These are phyloP conservation scores for Thelaira solivaga DNA, from an alignment of 2,888 invertebrate genomes.

Conservation along the genomic window DNA sequence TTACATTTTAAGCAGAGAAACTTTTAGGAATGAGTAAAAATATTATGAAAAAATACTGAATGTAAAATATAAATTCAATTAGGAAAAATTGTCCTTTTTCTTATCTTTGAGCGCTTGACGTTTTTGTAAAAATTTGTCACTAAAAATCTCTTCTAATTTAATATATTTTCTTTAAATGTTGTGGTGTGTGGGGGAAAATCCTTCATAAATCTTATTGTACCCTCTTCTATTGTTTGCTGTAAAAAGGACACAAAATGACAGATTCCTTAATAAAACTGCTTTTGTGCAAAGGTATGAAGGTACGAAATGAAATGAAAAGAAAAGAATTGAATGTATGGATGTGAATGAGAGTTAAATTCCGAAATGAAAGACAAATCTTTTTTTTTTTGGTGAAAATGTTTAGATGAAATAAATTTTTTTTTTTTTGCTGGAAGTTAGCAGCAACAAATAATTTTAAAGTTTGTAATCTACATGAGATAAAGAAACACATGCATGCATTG, in stretches of 20 bases:
- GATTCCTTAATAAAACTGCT: background rate
- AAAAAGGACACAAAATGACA: background rate
- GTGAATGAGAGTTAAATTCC: too few species aligned
- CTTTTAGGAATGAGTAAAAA: too few species aligned
- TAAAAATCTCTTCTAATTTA: too few species aligned
- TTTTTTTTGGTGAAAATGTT: too few species aligned
- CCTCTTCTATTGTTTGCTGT: background rate
- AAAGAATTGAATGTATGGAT: background rate
- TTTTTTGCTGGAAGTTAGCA: slow-evolving; percentile 32
- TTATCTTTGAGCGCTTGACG: too few species aligned
- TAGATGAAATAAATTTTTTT: too few species aligned
- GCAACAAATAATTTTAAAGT: slow-evolving; percentile 26
- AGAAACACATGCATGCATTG: background rate
- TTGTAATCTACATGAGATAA: slow-evolving; percentile 20
- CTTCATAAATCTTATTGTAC: background rate
- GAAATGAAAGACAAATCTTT: too few species aligned
- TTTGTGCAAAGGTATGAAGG: background rate
- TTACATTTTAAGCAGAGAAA: too few species aligned
- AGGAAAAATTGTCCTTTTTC: too few species aligned
- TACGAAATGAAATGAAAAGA: background rate
- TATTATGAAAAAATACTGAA: too few species aligned
- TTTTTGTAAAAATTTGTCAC: too few species aligned
- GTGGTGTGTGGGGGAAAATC: background rate
- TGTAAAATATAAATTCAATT: too few species aligned
- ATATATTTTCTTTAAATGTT: background rate